phyloP scores from a whole-genome alignment of 2,797 vertebrate species.

The Gila robusta region DNA sequence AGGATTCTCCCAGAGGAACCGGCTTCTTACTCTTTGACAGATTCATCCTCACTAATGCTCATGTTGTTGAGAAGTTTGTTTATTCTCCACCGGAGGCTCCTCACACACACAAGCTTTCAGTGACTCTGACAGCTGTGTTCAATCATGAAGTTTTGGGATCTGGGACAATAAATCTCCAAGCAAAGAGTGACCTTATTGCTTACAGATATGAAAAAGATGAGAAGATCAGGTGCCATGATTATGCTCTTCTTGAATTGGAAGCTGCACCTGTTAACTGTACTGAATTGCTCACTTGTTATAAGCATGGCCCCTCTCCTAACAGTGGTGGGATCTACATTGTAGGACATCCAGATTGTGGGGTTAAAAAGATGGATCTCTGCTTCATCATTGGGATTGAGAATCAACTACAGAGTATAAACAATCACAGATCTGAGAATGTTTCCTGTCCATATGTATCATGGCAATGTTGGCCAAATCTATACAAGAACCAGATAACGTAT shows the following conservation, averaged over 20 bases:
- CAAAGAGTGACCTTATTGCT: background rate
- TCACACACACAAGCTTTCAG: background rate
- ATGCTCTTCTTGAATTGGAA: conserved; percentile 48
- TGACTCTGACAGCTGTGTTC: background rate
- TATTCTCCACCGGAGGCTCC: conserved; percentile 51
- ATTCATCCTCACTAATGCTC: conserved; percentile 63
- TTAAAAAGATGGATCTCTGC: conserved; percentile 50
- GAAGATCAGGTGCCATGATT: conserved; percentile 48
- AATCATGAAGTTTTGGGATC: fast-evolving
- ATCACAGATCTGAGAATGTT: background rate
- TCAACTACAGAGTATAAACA: fast-evolving
- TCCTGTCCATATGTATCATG: background rate
- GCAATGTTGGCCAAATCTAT: conserved; percentile 26
- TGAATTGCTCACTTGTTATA: conserved; percentile 47
- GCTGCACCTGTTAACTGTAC: background rate
- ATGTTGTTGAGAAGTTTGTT: conserved; percentile 29
- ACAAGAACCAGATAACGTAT: conserved; percentile 52
- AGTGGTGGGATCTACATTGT: conserved; percentile 47
- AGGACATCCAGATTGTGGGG: conserved; percentile 21
- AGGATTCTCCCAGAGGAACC: background rate
- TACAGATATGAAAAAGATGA: conserved; percentile 1
- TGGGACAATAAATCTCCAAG: background rate
- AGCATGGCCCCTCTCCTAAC: fast-evolving
- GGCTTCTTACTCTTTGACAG: conserved; percentile 51
- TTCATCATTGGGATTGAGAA: conserved; percentile 29